These are phyloP conservation scores for Takifugu ocellatus DNA, from an alignment of 2,797 vertebrate genomes.

Conservation along the genomic window DNA sequence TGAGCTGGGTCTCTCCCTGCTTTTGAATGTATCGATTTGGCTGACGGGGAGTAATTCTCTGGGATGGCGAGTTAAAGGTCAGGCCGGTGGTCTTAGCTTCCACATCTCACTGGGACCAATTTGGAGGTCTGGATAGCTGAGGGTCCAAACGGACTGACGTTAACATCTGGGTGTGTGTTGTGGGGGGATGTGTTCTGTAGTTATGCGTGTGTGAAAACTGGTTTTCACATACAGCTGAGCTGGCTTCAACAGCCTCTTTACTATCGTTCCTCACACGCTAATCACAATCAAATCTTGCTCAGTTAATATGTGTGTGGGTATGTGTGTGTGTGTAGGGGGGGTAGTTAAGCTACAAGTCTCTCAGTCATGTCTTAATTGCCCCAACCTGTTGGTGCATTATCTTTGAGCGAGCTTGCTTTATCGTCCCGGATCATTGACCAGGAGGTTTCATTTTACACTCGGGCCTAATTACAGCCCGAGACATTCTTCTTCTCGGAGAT, in stretches of 20 bases:
- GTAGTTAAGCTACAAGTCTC: slow-evolving; percentile 5
- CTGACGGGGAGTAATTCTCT: slow-evolving; percentile 50
- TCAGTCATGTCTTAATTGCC: slow-evolving; percentile 16
- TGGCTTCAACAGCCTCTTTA: slow-evolving; percentile 28
- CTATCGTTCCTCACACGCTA: slow-evolving; percentile 50
- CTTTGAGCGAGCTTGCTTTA: slow-evolving; percentile 11
- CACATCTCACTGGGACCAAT: slow-evolving; percentile 73
- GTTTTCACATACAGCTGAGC: slow-evolving; percentile 2
- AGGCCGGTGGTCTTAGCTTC: slow-evolving; percentile 26
- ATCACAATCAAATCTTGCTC: slow-evolving; percentile 54
- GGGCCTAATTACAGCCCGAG: slow-evolving; percentile 55
- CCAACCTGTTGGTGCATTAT: slow-evolving; percentile 2
- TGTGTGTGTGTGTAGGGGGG: neutral
- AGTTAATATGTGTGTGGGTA: slow-evolving; percentile 40
- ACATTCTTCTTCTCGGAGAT: slow-evolving; percentile 32
- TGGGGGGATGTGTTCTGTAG: no score
- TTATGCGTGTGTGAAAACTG: slow-evolving; percentile 24
- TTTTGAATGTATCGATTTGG: slow-evolving; percentile 35
- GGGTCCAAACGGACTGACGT: slow-evolving; percentile 9
- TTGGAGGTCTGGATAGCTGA: slow-evolving; percentile 52
- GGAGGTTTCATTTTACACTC: slow-evolving; percentile 38
- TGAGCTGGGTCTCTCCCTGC: slow-evolving; percentile 17
- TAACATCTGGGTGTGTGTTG: neutral
- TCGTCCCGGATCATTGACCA: slow-evolving; percentile 35
- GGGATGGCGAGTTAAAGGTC: slow-evolving; percentile 41